Evolutionary conservation across 2,113 vertebrate species (phyloP).

Genomic region (Antechinus flavipes): DNA sequence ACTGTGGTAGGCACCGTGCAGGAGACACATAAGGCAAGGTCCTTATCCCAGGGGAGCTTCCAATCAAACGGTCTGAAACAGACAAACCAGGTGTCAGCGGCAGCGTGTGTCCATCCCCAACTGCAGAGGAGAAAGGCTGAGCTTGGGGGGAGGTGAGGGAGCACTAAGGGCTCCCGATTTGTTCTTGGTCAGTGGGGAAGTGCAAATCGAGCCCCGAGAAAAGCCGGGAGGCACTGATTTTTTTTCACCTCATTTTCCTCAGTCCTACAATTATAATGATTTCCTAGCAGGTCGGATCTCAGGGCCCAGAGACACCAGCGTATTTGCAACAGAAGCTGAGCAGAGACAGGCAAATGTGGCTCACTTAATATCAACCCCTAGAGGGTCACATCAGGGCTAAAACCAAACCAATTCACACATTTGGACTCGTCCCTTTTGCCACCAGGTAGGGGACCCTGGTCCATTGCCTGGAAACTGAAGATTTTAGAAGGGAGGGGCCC

Average conservation of each 20-base stretch:
- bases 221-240: conserved; percentile 31
- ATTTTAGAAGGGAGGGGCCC: conserved; percentile 62
- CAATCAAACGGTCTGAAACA: conserved; percentile 30
- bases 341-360: conserved; percentile 27
- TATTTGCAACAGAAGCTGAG: conserved; percentile 45
- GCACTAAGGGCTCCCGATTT: neutral
- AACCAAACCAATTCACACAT: conserved; percentile 61
- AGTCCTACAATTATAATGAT: conserved; percentile 47
- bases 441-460: conserved; percentile 52
- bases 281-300: conserved; percentile 48
- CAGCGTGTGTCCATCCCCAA: conserved; percentile 29
- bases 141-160: neutral
- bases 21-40: neutral
- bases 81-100: conserved; percentile 44
- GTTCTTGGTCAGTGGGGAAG: neutral
- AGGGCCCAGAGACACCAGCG: conserved; percentile 41
- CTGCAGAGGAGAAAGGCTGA: neutral
- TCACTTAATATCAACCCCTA: conserved; percentile 24
- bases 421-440: conserved; percentile 56
- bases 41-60: conserved; percentile 42
- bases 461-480: conserved; percentile 64
- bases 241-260: conserved; percentile 49
- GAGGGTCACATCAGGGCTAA: conserved; percentile 46
- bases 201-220: neutral
- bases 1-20: conserved; percentile 13